These are phyloP conservation scores for Mus caroli DNA, from an alignment of 2,797 vertebrate genomes.

Conservation along the genomic window DNA sequence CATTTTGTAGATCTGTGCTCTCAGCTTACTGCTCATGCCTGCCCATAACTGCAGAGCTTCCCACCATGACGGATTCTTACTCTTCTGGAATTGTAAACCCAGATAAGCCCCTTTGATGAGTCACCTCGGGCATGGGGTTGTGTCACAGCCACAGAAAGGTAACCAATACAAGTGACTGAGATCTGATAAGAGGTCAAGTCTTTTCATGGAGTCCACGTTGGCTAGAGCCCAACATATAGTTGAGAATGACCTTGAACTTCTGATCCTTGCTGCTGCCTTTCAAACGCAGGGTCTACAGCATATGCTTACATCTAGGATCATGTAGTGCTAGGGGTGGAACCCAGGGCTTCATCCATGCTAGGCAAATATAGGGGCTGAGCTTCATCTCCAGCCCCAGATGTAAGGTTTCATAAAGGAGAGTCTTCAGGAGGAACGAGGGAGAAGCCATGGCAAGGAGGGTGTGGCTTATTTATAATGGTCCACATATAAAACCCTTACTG, in stretches of 20 bases:
- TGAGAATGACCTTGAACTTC: background rate
- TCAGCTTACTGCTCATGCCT: background rate
- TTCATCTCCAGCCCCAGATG: background rate
- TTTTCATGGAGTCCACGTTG: background rate
- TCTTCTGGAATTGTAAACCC: background rate
- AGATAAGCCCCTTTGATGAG: background rate
- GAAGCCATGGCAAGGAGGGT: background rate
- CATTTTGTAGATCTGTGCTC: background rate
- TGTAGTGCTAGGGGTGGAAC: background rate
- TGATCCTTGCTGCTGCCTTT: background rate
- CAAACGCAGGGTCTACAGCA: background rate
- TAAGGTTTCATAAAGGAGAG: conserved; percentile 10
- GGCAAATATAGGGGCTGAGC: background rate
- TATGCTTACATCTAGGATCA: background rate
- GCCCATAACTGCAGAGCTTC: background rate
- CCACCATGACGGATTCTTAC: background rate
- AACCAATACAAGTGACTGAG: background rate
- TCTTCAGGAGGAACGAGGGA: background rate
- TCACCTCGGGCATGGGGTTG: background rate
- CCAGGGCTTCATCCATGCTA: background rate
- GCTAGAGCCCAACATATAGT: background rate
- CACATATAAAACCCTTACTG: background rate
- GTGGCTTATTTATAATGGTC: background rate
- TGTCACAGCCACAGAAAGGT: background rate
- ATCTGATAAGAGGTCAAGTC: background rate